These are phyloP conservation scores for Zosterops pallidus DNA, from an alignment of 2,113 vertebrate species.

Conservation along the genomic window DNA sequence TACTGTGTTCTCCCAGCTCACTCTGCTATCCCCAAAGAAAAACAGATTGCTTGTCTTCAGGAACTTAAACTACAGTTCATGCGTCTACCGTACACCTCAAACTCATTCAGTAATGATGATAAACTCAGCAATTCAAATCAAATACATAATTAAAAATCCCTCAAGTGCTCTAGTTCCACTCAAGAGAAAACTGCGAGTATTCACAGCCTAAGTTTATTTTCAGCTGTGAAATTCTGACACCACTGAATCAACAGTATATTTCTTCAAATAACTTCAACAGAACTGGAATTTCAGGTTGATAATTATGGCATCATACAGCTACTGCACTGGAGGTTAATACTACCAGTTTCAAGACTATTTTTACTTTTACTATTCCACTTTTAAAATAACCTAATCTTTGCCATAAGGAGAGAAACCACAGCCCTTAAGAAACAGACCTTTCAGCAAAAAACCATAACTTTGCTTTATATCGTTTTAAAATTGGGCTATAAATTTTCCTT, in stretches of 20 bases:
- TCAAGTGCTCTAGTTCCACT: background rate
- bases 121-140: constrained; percentile 39
- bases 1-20: background rate
- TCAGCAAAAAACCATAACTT: background rate
- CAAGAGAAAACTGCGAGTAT: background rate
- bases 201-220: background rate
- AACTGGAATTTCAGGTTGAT: constrained; percentile 10
- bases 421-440: background rate
- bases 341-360: background rate
- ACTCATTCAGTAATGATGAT: background rate
- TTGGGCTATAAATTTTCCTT: background rate
- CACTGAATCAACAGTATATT: background rate
- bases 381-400: background rate
- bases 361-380: background rate
- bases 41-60: background rate
- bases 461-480: background rate
- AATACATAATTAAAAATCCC: background rate
- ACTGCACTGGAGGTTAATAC: background rate
- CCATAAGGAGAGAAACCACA: background rate
- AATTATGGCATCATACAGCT: background rate
- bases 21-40: background rate
- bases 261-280: background rate
- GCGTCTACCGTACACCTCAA: background rate
- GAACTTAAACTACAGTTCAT: background rate
- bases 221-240: constrained; percentile 26